Base-by-base conservation (phyloP, 2,888 invertebrate species). In the Macropis europaea region DNA sequence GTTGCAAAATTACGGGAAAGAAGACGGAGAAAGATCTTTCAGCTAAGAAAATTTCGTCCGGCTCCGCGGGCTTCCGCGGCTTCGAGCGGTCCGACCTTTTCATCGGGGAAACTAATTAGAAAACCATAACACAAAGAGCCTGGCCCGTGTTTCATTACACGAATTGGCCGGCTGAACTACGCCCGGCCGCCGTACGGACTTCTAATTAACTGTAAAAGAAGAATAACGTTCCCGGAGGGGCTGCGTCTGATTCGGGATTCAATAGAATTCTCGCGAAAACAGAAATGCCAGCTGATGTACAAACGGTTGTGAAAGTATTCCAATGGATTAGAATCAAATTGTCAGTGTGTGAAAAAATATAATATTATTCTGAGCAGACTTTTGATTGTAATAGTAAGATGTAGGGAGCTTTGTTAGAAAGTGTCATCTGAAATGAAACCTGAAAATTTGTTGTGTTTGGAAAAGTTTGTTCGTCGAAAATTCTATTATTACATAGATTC, bases 131-230 rank as follows among this genome's bases (percentile, higher is more conserved):
- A 19, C 22, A 30, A 22, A 22, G 26, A 22, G 42, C 2, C n/a
- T n/a, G 40, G 6, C 42, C n/a, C 13, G 40, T 26, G 54, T 56
- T 43, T 56, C 19, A 56, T 42, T 56, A 30, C 54, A n/a, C 28
- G 22, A 56, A 56, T 43, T 42, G 54, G 42, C 22, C 22, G 54
- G 30, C 2, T 54, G 54, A 54, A 42, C 42, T 30, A 30, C 42
- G 28, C 26, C 28, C 5, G 17, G 26, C 28, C 15, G 17, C 28
- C 19, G 17, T 19, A n/a, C 48, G n/a, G 22, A 7, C 42, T 13
- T 30, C 54, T 43, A 56, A 56, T 56, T 56, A 56, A 56, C 15
- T 42, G 30, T 24, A 17, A 42, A 56, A 30, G 30, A 40, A 30
- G n/a, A 15, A 19, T 42, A 43, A 42, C 26, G 9, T 11, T 3